phyloP scores from a whole-genome alignment of 2,888 invertebrate genomes.

The Icerya purchasi region DNA sequence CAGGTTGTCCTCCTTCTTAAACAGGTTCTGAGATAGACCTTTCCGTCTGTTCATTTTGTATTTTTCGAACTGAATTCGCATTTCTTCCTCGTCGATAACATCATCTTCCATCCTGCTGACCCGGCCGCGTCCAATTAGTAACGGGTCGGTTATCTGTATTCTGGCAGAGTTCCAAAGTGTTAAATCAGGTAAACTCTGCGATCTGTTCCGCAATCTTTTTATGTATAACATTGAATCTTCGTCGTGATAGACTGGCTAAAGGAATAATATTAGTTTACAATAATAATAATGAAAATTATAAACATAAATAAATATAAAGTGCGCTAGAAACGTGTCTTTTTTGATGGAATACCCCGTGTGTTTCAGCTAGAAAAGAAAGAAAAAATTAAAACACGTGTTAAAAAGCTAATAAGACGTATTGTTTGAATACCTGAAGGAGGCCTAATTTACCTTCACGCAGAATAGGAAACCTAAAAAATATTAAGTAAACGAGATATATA shows the following conservation, averaged over 20 bases:
- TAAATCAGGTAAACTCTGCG: constrained; percentile 51
- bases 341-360: no score
- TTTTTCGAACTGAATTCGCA: constrained; percentile 15
- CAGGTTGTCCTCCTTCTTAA: constrained; percentile 13
- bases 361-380: no score
- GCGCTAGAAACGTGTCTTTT: no score
- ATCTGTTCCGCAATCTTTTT: constrained; percentile 26
- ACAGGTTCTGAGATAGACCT: constrained; percentile 21
- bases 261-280: no score
- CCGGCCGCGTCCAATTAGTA: background rate
- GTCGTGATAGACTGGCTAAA: constrained; percentile 50
- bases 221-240: constrained; percentile 16
- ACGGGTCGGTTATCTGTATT: background rate
- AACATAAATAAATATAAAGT: no score
- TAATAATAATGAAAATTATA: no score
- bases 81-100: constrained; percentile 14
- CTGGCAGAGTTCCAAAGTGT: constrained; percentile 33
- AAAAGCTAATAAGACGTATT: no score
- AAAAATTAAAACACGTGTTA: no score
- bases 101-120: constrained; percentile 23
- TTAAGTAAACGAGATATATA: no score
- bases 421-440: no score
- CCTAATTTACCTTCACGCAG: no score
- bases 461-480: no score
- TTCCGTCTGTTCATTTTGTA: constrained; percentile 21